Evolutionary conservation across 2,888 invertebrate species (phyloP).

Genomic region (Orchestes rusci): DNA sequence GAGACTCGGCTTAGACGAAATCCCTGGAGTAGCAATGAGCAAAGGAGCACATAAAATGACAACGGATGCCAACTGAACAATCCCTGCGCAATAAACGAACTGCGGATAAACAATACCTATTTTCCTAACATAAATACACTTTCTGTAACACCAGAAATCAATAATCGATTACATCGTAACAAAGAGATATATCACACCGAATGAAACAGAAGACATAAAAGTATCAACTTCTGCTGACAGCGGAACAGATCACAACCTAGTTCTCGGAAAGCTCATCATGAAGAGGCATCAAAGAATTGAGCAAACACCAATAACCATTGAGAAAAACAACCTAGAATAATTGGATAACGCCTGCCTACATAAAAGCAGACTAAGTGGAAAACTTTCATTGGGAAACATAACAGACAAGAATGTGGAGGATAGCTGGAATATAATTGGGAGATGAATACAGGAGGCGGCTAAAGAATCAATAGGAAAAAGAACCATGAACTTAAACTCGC

Average conservation of each 20-base stretch:
- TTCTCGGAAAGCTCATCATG: background rate
- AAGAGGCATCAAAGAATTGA: background rate
- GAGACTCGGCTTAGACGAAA: background rate
- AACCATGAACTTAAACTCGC: background rate
- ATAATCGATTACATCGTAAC: constrained; percentile 2
- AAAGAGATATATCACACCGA: background rate
- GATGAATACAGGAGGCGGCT: background rate
- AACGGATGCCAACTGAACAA: background rate
- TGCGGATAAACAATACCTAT: constrained; percentile 5
- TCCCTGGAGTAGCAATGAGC: background rate
- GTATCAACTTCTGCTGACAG: background rate
- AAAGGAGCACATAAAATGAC: background rate
- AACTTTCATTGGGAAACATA: background rate
- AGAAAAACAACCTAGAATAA: too few relatives aligned
- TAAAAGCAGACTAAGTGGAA: background rate
- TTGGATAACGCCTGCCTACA: background rate
- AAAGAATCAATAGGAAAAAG: background rate
- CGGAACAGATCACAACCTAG: background rate
- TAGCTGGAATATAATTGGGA: background rate
- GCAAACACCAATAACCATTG: background rate
- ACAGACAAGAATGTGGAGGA: background rate
- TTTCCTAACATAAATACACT: constrained; percentile 1
- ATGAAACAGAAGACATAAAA: background rate
- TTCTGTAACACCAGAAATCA: constrained; percentile 1
- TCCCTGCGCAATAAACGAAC: background rate